These are phyloP conservation scores for Lepas anatifera DNA, from an alignment of 2,888 invertebrate species.

Conservation along the genomic window DNA sequence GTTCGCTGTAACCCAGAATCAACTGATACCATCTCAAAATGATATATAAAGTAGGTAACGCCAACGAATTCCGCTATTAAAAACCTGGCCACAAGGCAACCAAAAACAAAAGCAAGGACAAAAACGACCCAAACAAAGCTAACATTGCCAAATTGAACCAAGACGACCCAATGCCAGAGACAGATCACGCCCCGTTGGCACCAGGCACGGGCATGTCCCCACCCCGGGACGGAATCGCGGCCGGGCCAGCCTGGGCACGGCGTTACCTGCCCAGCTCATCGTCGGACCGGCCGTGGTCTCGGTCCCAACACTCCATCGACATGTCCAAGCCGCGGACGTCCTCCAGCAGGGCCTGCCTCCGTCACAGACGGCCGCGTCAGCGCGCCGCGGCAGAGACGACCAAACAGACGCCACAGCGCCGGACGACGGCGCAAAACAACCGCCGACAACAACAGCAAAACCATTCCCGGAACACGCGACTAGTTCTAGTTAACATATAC, in stretches of 20 bases:
- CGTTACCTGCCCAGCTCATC: neutral
- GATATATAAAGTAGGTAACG: too few relatives aligned
- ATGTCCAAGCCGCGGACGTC: neutral
- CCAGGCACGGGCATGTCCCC: neutral
- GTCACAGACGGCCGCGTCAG: too few relatives aligned
- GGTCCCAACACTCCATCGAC: neutral
- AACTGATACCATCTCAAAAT: too few relatives aligned
- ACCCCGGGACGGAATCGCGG: neutral
- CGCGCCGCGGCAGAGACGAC: too few relatives aligned
- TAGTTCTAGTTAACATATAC: too few relatives aligned
- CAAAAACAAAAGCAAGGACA: neutral
- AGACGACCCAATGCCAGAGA: neutral
- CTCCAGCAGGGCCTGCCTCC: neutral
- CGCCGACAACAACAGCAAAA: too few relatives aligned
- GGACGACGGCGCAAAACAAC: too few relatives aligned
- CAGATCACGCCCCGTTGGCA: neutral
- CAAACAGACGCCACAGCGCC: too few relatives aligned
- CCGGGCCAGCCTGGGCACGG: neutral
- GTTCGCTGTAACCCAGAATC: too few relatives aligned
- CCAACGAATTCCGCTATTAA: neutral
- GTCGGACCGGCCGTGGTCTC: neutral
- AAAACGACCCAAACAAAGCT: neutral
- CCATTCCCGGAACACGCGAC: too few relatives aligned
- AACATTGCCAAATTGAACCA: neutral
- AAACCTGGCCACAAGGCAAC: neutral